Conservation (phyloP, 2,888 invertebrate species). For the Conomelus anceps region DNA sequence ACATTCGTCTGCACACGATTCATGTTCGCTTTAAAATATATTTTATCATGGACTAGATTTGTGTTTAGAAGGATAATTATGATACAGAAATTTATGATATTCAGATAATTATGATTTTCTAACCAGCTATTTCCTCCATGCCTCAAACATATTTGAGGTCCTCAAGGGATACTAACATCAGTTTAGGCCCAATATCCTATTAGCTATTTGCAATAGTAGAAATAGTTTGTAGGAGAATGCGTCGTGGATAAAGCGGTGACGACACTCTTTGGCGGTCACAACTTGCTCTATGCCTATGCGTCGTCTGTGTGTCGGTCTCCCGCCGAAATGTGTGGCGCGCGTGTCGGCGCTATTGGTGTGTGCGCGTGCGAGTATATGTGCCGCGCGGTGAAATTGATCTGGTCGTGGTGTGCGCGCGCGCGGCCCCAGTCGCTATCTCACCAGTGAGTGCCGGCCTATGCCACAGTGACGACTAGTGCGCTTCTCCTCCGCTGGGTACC, state of each 20-base stretch:
- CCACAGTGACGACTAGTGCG: background rate
- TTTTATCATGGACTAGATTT: no score
- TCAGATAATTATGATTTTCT: no score
- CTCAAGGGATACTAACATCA: no score
- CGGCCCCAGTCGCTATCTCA: background rate
- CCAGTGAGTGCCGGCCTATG: background rate
- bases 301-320: background rate
- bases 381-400: background rate
- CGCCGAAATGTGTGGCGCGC: background rate
- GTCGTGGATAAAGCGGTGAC: no score
- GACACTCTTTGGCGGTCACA: no score
- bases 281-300: no score
- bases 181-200: background rate
- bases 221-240: background rate
- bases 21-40: no score
- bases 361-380: background rate
- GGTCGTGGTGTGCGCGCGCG: background rate
- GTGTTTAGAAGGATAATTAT: no score
- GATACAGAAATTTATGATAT: no score
- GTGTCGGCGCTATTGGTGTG: background rate
- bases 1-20: no score
- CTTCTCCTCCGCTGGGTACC: background rate
- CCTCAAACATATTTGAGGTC: background rate
- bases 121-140: background rate
- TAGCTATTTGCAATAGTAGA: background rate